A percentile compares a stretch with the other conserved stretches of the same genome.
These are phyloP conservation scores for Margaritifera margaritifera DNA, from an alignment of 2,888 invertebrate genomes.

Conservation along the genomic window DNA sequence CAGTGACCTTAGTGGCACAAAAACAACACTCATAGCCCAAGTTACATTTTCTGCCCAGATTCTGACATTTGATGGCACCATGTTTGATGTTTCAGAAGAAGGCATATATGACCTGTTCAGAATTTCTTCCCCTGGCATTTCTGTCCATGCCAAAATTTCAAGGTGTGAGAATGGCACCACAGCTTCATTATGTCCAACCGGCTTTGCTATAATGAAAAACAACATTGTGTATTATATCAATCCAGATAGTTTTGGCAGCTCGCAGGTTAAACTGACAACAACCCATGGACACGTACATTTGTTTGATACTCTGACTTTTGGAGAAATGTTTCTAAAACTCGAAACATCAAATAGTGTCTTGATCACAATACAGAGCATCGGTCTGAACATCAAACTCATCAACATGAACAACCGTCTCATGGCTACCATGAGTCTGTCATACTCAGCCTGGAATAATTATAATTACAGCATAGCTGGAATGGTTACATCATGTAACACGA, in stretches of 20 bases:
- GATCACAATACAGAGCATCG: constrained; percentile 22
- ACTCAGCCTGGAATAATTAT: constrained; percentile 27
- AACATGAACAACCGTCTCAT: constrained; percentile 34
- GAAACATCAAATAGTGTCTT: constrained; percentile 30
- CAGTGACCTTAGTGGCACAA: constrained; percentile 16
- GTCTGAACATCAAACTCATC: constrained; percentile 28
- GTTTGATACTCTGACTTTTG: constrained; percentile 26
- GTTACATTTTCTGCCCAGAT: constrained; percentile 44
- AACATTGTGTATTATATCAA: constrained; percentile 13
- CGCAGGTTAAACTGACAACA: constrained; percentile 11
- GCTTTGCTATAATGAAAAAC: constrained; percentile 7
- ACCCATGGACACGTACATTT: constrained; percentile 10
- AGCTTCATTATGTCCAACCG: constrained; percentile 10
- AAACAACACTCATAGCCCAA: constrained; percentile 39
- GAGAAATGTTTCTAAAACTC: constrained; percentile 26
- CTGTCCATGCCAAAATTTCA: constrained; percentile 20
- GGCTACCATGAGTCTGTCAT: constrained; percentile 25
- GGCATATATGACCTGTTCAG: constrained; percentile 34
- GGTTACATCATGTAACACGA: constrained; percentile 38
- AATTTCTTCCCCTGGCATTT: constrained; percentile 6
- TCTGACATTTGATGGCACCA: constrained; percentile 48
- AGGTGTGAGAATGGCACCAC: constrained; percentile 6
- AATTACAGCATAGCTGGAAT: constrained; percentile 26
- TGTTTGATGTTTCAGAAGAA: constrained; percentile 31
- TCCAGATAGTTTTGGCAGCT: constrained; percentile 9